Conservation (phyloP, 2,888 invertebrate species). For the Caenorhabditis wallacei region DNA sequence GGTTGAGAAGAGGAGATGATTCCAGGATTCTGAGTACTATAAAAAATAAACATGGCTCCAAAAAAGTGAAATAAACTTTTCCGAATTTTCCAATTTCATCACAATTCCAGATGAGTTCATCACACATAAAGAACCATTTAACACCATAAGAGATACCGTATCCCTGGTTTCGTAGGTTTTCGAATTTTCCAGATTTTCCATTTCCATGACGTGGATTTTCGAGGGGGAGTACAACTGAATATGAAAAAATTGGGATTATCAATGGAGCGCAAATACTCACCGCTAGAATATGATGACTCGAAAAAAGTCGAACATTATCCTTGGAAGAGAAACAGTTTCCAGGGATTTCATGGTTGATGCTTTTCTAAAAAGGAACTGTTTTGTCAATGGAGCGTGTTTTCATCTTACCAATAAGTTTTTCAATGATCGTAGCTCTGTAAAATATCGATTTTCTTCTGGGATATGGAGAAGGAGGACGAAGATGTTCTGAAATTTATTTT, state of each 20-base stretch:
- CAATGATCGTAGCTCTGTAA: conserved; percentile 67
- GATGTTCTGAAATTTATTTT: conserved; percentile 61
- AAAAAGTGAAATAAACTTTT: too few species aligned
- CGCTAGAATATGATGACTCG: conserved; percentile 47
- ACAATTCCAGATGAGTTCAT: conserved; percentile 20
- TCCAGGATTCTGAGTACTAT: conserved; percentile 51
- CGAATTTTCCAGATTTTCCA: conserved; percentile 36
- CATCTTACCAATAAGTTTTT: conserved; percentile 65
- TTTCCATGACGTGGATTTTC: conserved; percentile 27
- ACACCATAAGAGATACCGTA: conserved; percentile 26
- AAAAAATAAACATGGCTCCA: background rate
- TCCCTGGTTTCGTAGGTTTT: background rate
- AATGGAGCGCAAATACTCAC: conserved; percentile 32
- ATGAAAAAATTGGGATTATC: too few species aligned
- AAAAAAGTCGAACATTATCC: conserved; percentile 40
- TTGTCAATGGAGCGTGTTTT: background rate
- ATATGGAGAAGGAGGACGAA: conserved; percentile 66
- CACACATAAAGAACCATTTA: conserved; percentile 17
- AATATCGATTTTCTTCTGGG: conserved; percentile 36
- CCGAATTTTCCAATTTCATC: background rate
- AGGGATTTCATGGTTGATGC: conserved; percentile 33
- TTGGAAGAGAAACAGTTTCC: background rate
- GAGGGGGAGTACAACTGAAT: conserved; percentile 37
- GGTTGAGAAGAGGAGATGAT: conserved; percentile 48
- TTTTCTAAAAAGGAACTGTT: conserved; percentile 55